These are phyloP conservation scores for Galaxias olidus DNA, from an alignment of 2,797 vertebrate genomes.

Conservation along the genomic window DNA sequence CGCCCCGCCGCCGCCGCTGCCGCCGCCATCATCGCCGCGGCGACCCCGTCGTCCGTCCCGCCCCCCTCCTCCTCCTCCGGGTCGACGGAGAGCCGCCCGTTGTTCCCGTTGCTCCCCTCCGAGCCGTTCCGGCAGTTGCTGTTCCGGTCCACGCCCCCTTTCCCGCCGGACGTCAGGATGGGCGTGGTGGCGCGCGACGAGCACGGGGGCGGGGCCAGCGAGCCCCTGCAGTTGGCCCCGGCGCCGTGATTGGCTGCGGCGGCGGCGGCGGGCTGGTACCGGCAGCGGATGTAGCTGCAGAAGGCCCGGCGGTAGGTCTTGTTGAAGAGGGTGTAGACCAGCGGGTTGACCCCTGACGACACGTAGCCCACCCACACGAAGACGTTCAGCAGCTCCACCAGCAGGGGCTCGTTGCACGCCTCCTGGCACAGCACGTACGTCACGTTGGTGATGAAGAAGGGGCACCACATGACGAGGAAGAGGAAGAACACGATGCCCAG, in stretches of 20 bases:
- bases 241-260: conserved; percentile 24
- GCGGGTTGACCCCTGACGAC: conserved; percentile 94
- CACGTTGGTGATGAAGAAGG: conserved; percentile 97
- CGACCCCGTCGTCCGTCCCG: conserved; percentile 74
- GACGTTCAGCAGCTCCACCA: conserved; percentile 90
- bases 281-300: conserved; percentile 92
- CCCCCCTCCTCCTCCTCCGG: conserved; percentile 79
- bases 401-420: conserved; percentile 83
- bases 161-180: conserved; percentile 57
- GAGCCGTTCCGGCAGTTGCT: conserved; percentile 81
- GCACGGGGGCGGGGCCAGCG: conserved; percentile 54
- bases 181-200: conserved; percentile 71
- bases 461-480: conserved; percentile 99
- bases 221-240: conserved; percentile 35
- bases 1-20: background rate
- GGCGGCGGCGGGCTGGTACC: conserved; percentile 68
- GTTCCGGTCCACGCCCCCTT: conserved; percentile 70
- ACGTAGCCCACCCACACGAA: conserved; percentile 99
- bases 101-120: conserved; percentile 56
- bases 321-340: conserved; percentile 98
- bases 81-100: conserved; percentile 69
- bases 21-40: conserved; percentile 58
- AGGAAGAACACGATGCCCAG: conserved; percentile 97
- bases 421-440: conserved; percentile 88
- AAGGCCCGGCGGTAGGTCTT: conserved; percentile 95